Conservation (phyloP, 92 coral and sea anemone species). For the Siderastrea radians region DNA sequence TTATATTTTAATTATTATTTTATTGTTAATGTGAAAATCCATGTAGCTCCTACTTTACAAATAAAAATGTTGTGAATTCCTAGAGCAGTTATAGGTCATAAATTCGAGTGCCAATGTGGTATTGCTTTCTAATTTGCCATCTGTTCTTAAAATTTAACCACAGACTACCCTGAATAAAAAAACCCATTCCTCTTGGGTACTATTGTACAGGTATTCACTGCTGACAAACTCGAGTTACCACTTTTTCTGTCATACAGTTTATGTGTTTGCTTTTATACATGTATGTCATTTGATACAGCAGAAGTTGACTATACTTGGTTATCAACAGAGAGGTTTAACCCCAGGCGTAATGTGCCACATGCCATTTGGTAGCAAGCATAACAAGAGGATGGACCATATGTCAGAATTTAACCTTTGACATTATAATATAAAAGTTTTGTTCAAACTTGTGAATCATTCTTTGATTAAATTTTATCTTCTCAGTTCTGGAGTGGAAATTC, state of each 20-base stretch:
- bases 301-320: too few species aligned
- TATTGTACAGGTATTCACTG: not conserved
- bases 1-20: too few species aligned
- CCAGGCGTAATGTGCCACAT: too few species aligned
- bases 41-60: not conserved
- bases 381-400: too few species aligned
- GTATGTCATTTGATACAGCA: not conserved
- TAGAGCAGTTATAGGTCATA: not conserved
- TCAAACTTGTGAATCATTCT: not conserved
- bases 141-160: not conserved
- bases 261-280: not conserved
- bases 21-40: not conserved
- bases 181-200: not conserved
- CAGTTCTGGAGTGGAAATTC: slow-evolving; percentile 98
- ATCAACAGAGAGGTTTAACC: too few species aligned
- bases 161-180: not conserved
- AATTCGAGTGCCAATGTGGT: not conserved
- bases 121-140: not conserved
- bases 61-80: slow-evolving; percentile 2
- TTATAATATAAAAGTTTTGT: not conserved
- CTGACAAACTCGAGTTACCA: too few species aligned
- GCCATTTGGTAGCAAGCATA: too few species aligned
- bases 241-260: too few species aligned
- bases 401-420: not conserved
- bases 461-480: slow-evolving; percentile 13